These are phyloP conservation scores for Hippotragus niger DNA, from an alignment of 2,113 vertebrate genomes.

Conservation along the genomic window DNA sequence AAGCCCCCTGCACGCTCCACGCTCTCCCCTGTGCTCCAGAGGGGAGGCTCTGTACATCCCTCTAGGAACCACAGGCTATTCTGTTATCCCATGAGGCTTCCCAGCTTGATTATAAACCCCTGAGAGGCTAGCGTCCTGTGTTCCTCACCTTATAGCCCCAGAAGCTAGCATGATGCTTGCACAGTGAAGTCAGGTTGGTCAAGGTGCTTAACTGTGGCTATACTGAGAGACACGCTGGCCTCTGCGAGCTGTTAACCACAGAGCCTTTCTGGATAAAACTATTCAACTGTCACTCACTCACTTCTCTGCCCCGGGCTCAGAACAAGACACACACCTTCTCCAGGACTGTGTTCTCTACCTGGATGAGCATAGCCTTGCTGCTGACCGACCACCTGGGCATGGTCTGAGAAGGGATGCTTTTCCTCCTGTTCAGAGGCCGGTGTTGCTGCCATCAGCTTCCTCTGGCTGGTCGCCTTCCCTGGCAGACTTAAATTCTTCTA, in stretches of 20 bases:
- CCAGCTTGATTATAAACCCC: not conserved
- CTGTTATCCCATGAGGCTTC: not conserved
- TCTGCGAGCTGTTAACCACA: not conserved
- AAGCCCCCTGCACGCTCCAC: not conserved
- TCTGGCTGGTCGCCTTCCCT: not conserved
- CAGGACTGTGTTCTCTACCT: not conserved
- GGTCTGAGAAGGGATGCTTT: not conserved
- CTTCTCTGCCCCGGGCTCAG: not conserved
- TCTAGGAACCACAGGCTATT: not conserved
- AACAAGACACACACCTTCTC: constrained; percentile 7
- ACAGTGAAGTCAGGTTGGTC: not conserved
- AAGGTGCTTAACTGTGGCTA: not conserved
- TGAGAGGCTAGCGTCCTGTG: not conserved
- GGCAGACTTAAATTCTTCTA: not conserved
- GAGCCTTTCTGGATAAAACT: not conserved
- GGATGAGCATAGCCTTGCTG: not conserved
- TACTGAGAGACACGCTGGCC: not conserved
- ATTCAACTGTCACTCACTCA: not conserved
- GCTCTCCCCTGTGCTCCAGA: not conserved
- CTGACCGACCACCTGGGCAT: not conserved
- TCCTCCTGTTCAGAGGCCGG: constrained; percentile 43
- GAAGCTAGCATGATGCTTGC: not conserved
- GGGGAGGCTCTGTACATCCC: not conserved
- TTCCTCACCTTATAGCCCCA: not conserved
- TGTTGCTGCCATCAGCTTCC: not conserved